Evolutionary conservation across 2,888 invertebrate genomes (phyloP).

Genomic region (Sphaerophoria taeniata): DNA sequence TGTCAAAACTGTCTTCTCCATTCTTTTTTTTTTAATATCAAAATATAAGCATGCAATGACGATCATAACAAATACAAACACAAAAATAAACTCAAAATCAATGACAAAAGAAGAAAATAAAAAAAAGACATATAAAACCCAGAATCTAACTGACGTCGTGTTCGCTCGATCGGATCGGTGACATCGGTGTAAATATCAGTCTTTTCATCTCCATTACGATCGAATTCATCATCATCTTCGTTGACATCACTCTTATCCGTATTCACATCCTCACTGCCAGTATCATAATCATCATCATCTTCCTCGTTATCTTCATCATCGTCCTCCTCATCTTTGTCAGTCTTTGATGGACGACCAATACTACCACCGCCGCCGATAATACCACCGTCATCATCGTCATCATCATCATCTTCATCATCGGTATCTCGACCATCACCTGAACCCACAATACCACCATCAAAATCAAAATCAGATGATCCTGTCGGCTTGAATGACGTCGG

Average conservation of each 20-base stretch:
- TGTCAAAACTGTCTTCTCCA: constrained; percentile 4
- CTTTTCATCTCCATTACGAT: constrained; percentile 74
- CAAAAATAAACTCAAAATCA: constrained; percentile 40
- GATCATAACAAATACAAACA: constrained; percentile 58
- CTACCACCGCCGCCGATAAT: constrained; percentile 41
- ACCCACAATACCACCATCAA: constrained; percentile 75
- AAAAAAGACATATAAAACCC: constrained; percentile 71
- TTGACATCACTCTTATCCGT: constrained; percentile 65
- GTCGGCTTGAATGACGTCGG: constrained; percentile 28
- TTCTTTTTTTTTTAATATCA: constrained; percentile 1
- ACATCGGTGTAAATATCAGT: constrained; percentile 78
- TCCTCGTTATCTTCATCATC: constrained; percentile 51
- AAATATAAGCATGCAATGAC: constrained; percentile 46
- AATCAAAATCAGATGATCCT: constrained; percentile 74
- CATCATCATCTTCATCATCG: constrained; percentile 76
- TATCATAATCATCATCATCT: constrained; percentile 60
- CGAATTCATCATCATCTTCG: constrained; percentile 73
- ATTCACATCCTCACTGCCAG: constrained; percentile 47
- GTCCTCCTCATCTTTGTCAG: constrained; percentile 65
- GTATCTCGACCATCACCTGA: constrained; percentile 77
- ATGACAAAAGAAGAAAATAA: constrained; percentile 25
- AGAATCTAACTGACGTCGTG: constrained; percentile 81
- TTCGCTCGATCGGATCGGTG: constrained; percentile 76
- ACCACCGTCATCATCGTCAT: constrained; percentile 67
- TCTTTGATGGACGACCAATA: constrained; percentile 28